Base-by-base conservation (phyloP, 2,888 invertebrate genomes). In the Xylophagus ater region DNA sequence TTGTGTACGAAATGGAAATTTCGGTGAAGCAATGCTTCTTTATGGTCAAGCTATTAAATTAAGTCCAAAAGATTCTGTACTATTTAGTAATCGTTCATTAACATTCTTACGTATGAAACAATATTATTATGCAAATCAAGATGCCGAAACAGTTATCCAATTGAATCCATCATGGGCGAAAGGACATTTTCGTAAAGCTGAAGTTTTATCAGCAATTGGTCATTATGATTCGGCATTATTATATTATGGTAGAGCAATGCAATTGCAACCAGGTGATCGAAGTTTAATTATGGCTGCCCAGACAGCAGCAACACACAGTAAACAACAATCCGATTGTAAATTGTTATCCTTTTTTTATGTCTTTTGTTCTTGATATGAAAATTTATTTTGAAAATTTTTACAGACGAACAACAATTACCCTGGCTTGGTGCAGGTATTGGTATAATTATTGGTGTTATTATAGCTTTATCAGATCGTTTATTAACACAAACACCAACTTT, bases 61-160 rank as follows among this genome's bases (percentile, higher is more conserved):
- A 50, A 81, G 82, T 48, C 74, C 78, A 7, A 71, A 69, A 45
- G 82, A 83, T 65, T 38, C 46, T 12, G 69, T 77, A 12, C 59
- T 86, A 31, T 80, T 78, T 61, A 85, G 85, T 55, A 88, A 88
- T 60, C 70, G 87, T 54, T 86, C 86, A 4, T 74, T 77, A 54
- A 82, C 83, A 9, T 86, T 84, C 62, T 65, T 87, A 23, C 81
- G 82, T 62, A 64, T 81, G 49, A 75, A 81, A 51, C 83, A 83
- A 57, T 83, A 77, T 62, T 81, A 77, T 60, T 72, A 78, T 49
- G 80, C 86, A 0, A 65, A 82, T 51, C 74, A 81, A 58, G 87
- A 87, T 70, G 86, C 87, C 3, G 72, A 78, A 53, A 76, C 79
- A 60, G 76, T 79, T 3, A 82, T 86, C 37, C 69, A 71, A 55